These are phyloP conservation scores for Penaeus japonicus DNA, from an alignment of 1,140 invertebrate species.

Conservation along the genomic window DNA sequence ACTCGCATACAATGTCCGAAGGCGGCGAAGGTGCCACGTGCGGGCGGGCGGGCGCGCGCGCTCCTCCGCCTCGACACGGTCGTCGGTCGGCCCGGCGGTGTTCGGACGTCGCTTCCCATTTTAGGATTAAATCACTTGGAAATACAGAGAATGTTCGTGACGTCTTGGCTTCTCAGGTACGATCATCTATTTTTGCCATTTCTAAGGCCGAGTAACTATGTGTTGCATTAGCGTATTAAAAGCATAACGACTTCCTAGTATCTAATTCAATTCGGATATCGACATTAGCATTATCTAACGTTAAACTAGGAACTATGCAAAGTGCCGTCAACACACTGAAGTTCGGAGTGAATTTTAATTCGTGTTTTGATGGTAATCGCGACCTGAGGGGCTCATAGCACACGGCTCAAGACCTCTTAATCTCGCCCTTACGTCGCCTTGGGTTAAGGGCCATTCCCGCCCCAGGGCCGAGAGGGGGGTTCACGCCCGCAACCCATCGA, in stretches of 20 bases:
- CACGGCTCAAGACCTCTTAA: background rate
- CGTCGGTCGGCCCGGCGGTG: background rate
- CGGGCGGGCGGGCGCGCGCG: no score
- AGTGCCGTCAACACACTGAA: constrained; percentile 53
- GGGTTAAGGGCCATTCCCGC: background rate
- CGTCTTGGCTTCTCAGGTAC: constrained; percentile 8
- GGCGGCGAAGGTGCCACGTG: no score
- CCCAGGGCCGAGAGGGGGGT: background rate
- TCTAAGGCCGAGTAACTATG: background rate
- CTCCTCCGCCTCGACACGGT: background rate
- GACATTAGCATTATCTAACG: constrained; percentile 53
- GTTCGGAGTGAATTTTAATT: constrained; percentile 56
- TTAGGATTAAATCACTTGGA: constrained; percentile 54
- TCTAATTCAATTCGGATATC: constrained; percentile 42
- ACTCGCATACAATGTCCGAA: background rate
- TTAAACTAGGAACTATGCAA: constrained; percentile 55
- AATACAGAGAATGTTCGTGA: constrained; percentile 43
- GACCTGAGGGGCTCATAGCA: constrained; percentile 20
- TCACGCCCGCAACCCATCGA: constrained; percentile 8
- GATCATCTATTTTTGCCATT: background rate
- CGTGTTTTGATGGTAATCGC: constrained; percentile 54
- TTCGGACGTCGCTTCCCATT: constrained; percentile 47
- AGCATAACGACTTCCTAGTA: constrained; percentile 24
- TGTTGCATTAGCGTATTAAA: constrained; percentile 7
- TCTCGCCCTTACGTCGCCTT: background rate